Conservation (phyloP, 2,113 vertebrate species). For the Kryptolebias marmoratus region DNA sequence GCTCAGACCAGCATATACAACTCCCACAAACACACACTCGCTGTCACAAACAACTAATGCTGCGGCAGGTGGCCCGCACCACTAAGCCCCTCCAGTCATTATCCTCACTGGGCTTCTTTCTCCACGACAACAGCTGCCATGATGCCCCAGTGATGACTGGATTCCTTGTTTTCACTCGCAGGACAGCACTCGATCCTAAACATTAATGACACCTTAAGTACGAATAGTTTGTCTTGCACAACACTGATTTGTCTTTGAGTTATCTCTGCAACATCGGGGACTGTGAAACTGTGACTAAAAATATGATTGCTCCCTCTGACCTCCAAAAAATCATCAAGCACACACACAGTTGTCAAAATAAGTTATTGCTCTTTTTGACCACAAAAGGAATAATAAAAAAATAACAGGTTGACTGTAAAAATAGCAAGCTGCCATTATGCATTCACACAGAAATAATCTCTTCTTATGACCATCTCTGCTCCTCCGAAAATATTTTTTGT, state of each 20-base stretch:
- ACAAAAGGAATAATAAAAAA: not conserved
- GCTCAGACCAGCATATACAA: slow-evolving; percentile 10
- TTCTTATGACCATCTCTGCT: slow-evolving; percentile 27
- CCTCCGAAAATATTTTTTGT: slow-evolving; percentile 14
- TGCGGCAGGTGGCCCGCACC: slow-evolving; percentile 79
- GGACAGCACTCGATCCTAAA: slow-evolving; percentile 38
- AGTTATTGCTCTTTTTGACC: slow-evolving; percentile 11
- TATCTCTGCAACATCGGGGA: not conserved
- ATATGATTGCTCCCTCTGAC: slow-evolving; percentile 1
- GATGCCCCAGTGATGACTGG: slow-evolving; percentile 53
- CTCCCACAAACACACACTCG: slow-evolving; percentile 34
- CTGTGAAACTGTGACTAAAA: not conserved
- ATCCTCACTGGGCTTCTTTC: slow-evolving; percentile 78
- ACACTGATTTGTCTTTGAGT: not conserved
- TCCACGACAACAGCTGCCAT: slow-evolving; percentile 75
- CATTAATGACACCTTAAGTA: slow-evolving; percentile 28
- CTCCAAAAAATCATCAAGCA: not conserved
- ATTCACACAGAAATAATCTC: slow-evolving; percentile 8
- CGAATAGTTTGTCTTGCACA: not conserved
- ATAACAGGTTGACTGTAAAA: not conserved
- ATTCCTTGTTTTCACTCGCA: slow-evolving; percentile 58
- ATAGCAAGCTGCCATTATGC: slow-evolving; percentile 7
- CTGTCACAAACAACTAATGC: slow-evolving; percentile 68
- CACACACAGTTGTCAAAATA: not conserved
- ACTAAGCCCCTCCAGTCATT: slow-evolving; percentile 83